Evolutionary conservation across 2,113 vertebrate genomes (phyloP), one percentile per base, ranked within the genome.

Genomic region (Columbina picui): DNA sequence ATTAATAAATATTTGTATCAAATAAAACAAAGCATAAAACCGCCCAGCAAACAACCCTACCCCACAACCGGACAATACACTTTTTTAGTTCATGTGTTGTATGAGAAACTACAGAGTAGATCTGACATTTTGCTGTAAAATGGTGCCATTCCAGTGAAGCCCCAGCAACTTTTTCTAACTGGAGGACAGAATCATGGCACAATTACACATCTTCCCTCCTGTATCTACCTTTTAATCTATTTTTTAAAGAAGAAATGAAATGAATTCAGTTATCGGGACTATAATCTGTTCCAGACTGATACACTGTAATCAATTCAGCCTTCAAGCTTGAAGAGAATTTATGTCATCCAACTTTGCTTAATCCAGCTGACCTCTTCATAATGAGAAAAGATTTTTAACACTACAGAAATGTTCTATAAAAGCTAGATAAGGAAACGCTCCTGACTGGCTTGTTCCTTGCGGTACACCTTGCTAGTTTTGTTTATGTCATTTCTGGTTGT

Each of bases 401-500:
- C 23, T 80, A 71, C 61, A 92, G 59, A 57, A 81, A 85, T 90
- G 71, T 85, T 96, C 89, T 87, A 34, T 57, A 94, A 95, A 84
- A 94, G 60, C 30, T n/a, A 93, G 92, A 92, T 79, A 83, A 96
- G 47, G 39, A 94, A 92, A 41, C 14, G 20, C 38, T 93, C 83
- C 92, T 73, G 71, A 75, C 3, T 77, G 57, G 29, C 76, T 97
- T 88, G 30, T 87, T 90, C 83, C 80, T 84, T 6, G 7, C 81
- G 63, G 59, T 68, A 64, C 67, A 91, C 67, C 77, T 92, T 94
- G 53, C 78, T 91, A 49, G 38, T 64, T 97, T 96, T 95, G 41
- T 97, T 97, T 77, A 86, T 87, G 36, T 74, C 77, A 94, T 88
- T 92, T 83, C 85, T 64, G 9, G 3, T 59, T 70, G 2, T 55